Evolutionary conservation across 2,113 vertebrate genomes (phyloP), one percentile per base, ranked within the genome.

Genomic region (Hypocryptadius cinnamomeus): DNA sequence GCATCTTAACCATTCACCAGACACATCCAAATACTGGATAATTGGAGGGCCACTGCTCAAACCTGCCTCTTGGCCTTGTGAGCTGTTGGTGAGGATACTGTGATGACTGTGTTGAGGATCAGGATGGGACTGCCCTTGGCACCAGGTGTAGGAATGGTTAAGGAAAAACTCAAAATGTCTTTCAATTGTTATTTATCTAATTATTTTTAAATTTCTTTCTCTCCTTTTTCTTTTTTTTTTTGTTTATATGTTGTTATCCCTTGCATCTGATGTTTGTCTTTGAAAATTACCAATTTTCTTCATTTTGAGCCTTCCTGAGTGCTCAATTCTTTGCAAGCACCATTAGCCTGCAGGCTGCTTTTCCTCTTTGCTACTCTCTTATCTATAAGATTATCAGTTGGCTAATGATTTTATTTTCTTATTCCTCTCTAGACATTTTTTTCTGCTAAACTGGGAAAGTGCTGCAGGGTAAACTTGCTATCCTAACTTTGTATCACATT

Each of bases 231-330:
- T 23, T 77, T 80, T 44, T 71, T 42, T 42, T 45, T 45, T 66
- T 80, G 28, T 53, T 82, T 14, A 50, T 74, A 89, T 51, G 17
- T 64, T 83, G 31, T 53, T 87, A 60, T 69, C 69, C 6, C 7
- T 35, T 57, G 45, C n/a, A 78, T 76, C 65, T 91, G 48, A 37
- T 48, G 47, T 56, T 90, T 93, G 18, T 25, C 60, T 85, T 90
- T 85, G 81, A 87, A 96, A 90, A 94, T 64, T 40, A 59, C 44
- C 19, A n/a, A 5, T 94, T 88, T 81, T 74, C 40, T 91, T 92
- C 28, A 56, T 65, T 89, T 85, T 72, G 44, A 93, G 25, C 33
- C 66, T 87, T 48, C 39, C 21, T 15, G 27, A 81, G 33, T 1
- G 6, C 65, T 88, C 35, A 5, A 5, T 90, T 88, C 89, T 35